Percentiles rank a stretch among this genome's conserved stretches.
Conservation (phyloP, 2,888 invertebrate species). For the Tachina grossa region DNA sequence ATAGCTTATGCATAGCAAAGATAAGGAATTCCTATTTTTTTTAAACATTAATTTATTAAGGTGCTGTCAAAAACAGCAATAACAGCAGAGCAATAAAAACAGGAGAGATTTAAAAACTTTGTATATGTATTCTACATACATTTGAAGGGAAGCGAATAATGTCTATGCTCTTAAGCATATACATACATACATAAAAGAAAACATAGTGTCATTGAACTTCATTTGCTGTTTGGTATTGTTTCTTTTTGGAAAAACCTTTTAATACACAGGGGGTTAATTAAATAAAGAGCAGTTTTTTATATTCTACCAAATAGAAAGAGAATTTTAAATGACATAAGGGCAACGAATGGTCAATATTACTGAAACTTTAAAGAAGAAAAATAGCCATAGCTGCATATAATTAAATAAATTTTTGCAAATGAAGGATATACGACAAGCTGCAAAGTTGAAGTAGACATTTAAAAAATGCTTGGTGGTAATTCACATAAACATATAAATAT, state of each 20-base stretch:
- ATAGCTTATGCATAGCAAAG: slow-evolving; percentile 12
- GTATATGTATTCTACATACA: slow-evolving; percentile 38
- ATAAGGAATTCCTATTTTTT: slow-evolving; percentile 2
- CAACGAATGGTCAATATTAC: background rate
- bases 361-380: background rate
- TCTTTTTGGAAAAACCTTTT: slow-evolving; percentile 16
- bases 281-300: background rate
- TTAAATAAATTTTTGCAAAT: background rate
- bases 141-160: slow-evolving; percentile 13
- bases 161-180: slow-evolving; percentile 1
- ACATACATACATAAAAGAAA: background rate
- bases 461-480: background rate
- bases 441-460: background rate
- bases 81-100: slow-evolving; percentile 24
- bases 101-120: slow-evolving; percentile 40
- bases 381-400: background rate
- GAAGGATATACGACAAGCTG: slow-evolving; percentile 16
- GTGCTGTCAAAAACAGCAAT: slow-evolving; percentile 57
- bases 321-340: background rate
- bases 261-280: slow-evolving; percentile 5
- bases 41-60: slow-evolving; percentile 53
- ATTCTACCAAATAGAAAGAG: background rate
- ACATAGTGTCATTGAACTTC: slow-evolving; percentile 54
- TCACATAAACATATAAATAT: background rate
- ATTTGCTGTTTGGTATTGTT: slow-evolving; percentile 1